phyloP scores from a whole-genome alignment of 2,113 vertebrate species.

The Tragelaphus scriptus region DNA sequence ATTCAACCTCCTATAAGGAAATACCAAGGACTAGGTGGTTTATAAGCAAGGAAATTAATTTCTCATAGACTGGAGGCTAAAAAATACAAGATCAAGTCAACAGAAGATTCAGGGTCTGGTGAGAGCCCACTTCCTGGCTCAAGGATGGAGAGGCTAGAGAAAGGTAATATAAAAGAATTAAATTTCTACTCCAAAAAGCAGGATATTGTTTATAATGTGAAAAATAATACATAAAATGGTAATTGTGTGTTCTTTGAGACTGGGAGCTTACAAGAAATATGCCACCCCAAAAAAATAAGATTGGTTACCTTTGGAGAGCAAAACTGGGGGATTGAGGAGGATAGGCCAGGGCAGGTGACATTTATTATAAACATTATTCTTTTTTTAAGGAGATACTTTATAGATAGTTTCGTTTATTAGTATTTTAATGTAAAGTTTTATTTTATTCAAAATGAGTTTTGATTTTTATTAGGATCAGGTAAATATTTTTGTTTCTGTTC shows the following conservation, averaged over 20 bases:
- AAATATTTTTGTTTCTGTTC: neutral
- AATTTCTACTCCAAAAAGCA: neutral
- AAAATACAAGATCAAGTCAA: neutral
- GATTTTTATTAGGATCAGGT: neutral
- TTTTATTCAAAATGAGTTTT: neutral
- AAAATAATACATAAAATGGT: neutral
- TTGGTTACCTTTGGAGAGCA: neutral
- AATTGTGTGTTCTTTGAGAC: neutral
- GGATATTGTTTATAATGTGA: neutral
- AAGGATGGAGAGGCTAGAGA: neutral
- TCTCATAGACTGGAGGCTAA: neutral
- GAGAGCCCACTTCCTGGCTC: neutral
- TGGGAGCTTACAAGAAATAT: neutral
- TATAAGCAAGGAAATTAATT: neutral
- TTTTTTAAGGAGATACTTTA: neutral
- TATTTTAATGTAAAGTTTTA: neutral
- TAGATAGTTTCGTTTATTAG: neutral
- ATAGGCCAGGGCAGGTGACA: neutral
- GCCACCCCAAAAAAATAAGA: neutral
- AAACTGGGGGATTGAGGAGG: neutral
- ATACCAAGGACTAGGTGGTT: neutral
- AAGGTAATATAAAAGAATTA: neutral
- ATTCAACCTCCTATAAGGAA: neutral
- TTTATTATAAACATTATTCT: neutral
- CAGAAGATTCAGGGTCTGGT: neutral